Conservation (phyloP, 1,140 invertebrate genomes). For the Muscidifurax raptorellus region DNA sequence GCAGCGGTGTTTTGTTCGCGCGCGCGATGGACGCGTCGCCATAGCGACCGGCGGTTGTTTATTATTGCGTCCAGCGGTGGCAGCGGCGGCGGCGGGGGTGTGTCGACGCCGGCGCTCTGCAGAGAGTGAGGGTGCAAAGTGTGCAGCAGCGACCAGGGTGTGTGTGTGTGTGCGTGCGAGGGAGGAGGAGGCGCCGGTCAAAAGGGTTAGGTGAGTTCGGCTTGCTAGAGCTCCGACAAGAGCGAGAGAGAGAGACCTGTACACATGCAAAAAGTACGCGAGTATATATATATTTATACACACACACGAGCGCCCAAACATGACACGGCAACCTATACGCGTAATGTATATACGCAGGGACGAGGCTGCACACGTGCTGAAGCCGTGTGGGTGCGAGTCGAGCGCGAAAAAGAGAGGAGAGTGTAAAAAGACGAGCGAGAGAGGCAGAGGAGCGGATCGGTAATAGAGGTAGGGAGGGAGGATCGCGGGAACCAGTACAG, state of each 20-base stretch:
- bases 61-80: conserved; percentile 72
- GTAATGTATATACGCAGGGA: too few species aligned
- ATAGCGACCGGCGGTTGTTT: conserved; percentile 74
- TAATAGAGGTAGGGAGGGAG: conserved; percentile 18
- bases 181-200: conserved; percentile 47
- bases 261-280: neutral
- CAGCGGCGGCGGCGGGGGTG: conserved; percentile 29
- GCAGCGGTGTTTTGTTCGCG: conserved; percentile 72
- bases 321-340: too few species aligned
- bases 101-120: conserved; percentile 13
- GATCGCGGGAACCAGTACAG: neutral
- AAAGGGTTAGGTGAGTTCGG: conserved; percentile 54
- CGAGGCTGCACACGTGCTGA: neutral
- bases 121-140: conserved; percentile 45
- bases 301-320: neutral
- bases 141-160: conserved; percentile 48
- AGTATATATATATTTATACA: neutral
- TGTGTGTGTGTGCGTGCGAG: conserved; percentile 38
- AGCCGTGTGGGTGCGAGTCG: neutral
- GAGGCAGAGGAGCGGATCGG: conserved; percentile 21
- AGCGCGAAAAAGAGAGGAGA: conserved; percentile 21
- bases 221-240: neutral
- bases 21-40: conserved; percentile 71
- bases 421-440: conserved; percentile 50
- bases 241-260: neutral